Percentiles rank a stretch among this genome's conserved stretches.
Evolutionary conservation across 1,140 invertebrate genomes (phyloP).

Genomic region (Armadillidium nasatum): DNA sequence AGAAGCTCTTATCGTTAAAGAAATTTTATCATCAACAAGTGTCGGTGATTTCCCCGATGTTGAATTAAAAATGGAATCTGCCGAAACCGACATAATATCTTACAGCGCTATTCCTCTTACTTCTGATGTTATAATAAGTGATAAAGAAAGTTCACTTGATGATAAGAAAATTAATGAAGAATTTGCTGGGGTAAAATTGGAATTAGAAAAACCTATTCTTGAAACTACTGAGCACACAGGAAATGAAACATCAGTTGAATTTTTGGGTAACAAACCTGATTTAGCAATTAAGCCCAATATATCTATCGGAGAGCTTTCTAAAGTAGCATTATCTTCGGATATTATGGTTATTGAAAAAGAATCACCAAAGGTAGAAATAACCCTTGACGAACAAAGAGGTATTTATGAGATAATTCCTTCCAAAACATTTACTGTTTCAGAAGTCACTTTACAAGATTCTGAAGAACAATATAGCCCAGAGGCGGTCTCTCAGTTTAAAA

Average conservation of each 20-base stretch:
- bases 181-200: conserved; percentile 23
- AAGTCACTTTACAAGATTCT: too few relatives aligned
- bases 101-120: neutral
- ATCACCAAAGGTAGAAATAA: conserved; percentile 46
- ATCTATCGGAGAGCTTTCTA: conserved; percentile 29
- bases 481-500: too few relatives aligned
- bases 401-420: too few relatives aligned
- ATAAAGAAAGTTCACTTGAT: neutral
- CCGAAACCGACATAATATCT: conserved; percentile 48
- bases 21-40: conserved; percentile 37
- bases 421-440: too few relatives aligned
- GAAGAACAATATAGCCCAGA: too few relatives aligned
- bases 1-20: conserved; percentile 37
- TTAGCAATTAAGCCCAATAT: conserved; percentile 27
- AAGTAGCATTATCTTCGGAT: conserved; percentile 34
- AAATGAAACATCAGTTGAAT: conserved; percentile 29
- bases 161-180: conserved; percentile 12
- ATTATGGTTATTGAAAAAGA: conserved; percentile 33
- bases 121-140: neutral
- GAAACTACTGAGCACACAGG: conserved; percentile 25
- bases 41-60: conserved; percentile 41
- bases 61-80: conserved; percentile 53
- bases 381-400: too few relatives aligned
- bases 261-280: conserved; percentile 1
- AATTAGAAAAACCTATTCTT: conserved; percentile 14